A percentile compares a stretch with the other conserved stretches of the same genome.
Evolutionary conservation across 2,797 vertebrate genomes (phyloP).

Genomic region (Enteromius unitaeniatus): DNA sequence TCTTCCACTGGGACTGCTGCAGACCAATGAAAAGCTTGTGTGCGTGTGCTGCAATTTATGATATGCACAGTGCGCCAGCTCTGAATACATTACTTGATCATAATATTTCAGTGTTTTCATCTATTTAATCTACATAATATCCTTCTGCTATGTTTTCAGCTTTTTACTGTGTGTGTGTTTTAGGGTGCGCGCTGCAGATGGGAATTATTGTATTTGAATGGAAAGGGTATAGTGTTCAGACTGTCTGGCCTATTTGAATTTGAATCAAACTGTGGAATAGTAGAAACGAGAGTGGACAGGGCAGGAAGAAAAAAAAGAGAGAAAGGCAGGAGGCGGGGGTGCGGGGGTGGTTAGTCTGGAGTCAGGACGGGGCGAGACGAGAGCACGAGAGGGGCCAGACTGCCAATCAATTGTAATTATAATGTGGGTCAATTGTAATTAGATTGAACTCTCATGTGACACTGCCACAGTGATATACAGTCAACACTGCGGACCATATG

Average conservation of each 20-base stretch:
- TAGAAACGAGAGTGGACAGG: slow-evolving; percentile 41
- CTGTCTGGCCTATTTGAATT: slow-evolving; percentile 56
- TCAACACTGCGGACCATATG: slow-evolving; percentile 37
- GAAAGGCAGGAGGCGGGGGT: slow-evolving; percentile 62
- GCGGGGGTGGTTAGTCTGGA: slow-evolving; percentile 43
- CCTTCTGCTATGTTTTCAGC: slow-evolving; percentile 13
- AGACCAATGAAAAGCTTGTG: slow-evolving; percentile 8
- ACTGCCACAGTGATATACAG: slow-evolving; percentile 47
- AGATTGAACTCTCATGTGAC: slow-evolving; percentile 57
- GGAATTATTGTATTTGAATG: slow-evolving; percentile 44
- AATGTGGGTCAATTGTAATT: slow-evolving; percentile 64
- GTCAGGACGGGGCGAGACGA: slow-evolving; percentile 16
- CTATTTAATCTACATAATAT: slow-evolving; percentile 43
- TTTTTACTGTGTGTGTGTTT: background rate
- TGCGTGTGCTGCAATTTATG: slow-evolving; percentile 12
- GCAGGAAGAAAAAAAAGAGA: slow-evolving; percentile 62
- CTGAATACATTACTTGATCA: slow-evolving; percentile 21
- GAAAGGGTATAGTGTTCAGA: slow-evolving; percentile 43
- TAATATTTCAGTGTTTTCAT: slow-evolving; percentile 41
- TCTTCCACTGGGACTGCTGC: slow-evolving; percentile 30
- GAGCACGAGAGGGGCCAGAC: slow-evolving; percentile 43
- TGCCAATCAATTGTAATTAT: slow-evolving; percentile 64
- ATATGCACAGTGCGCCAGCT: background rate
- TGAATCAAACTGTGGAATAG: slow-evolving; percentile 49
- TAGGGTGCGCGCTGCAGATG: slow-evolving; percentile 27